Evolutionary conservation across 2,888 invertebrate genomes (phyloP).

Genomic region (Malachius bipustulatus): DNA sequence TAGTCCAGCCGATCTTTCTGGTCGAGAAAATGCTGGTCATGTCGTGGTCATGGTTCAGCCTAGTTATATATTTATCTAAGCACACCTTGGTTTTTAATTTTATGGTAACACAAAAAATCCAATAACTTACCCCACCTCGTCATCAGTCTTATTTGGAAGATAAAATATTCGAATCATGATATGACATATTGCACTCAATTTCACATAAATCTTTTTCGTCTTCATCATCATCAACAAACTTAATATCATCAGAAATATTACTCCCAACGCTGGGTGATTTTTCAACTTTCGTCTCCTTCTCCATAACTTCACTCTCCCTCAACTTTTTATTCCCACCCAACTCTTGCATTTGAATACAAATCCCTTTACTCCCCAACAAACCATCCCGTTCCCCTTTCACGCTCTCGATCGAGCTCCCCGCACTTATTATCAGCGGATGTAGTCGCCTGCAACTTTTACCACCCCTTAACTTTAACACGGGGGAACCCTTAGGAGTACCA

Average conservation of each 20-base stretch:
- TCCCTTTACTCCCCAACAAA: constrained; percentile 21
- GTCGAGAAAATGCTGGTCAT: too few species aligned
- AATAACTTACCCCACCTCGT: constrained; percentile 8
- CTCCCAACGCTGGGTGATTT: constrained; percentile 52
- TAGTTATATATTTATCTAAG: too few species aligned
- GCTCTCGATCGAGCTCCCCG: constrained; percentile 20
- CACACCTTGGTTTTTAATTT: constrained; percentile 11
- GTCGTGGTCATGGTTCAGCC: too few species aligned
- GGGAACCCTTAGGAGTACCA: constrained; percentile 21
- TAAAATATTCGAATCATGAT: constrained; percentile 35
- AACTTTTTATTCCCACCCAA: constrained; percentile 19
- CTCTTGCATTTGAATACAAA: constrained; percentile 29
- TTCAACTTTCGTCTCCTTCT: constrained; percentile 55
- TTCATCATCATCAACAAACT: constrained; percentile 60
- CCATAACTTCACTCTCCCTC: constrained; percentile 31
- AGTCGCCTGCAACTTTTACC: too few species aligned
- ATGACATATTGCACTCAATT: constrained; percentile 33
- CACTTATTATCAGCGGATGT: constrained; percentile 23
- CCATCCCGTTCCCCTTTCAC: constrained; percentile 22
- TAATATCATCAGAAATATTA: constrained; percentile 51
- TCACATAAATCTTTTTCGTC: constrained; percentile 27
- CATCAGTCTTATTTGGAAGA: constrained; percentile 31
- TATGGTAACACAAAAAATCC: constrained; percentile 14
- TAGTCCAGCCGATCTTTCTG: too few species aligned
- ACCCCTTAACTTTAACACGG: constrained; percentile 22